Percentiles rank a stretch among this genome's conserved stretches.
These are phyloP conservation scores for Lasius platythorax DNA, from an alignment of 2,888 invertebrate genomes.

Conservation along the genomic window DNA sequence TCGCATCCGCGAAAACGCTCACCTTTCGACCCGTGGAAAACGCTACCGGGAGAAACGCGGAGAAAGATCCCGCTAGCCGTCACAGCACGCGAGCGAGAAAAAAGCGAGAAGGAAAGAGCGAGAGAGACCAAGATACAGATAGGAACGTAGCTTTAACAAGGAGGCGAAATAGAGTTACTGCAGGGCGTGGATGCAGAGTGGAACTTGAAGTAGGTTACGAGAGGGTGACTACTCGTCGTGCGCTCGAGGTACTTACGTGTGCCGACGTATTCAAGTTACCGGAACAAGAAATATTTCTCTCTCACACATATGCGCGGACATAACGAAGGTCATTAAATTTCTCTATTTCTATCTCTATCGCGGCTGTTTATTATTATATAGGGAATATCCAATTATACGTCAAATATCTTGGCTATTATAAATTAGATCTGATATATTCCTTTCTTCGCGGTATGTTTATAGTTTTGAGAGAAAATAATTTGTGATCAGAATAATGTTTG, in stretches of 20 bases:
- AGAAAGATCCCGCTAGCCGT: conserved; percentile 12
- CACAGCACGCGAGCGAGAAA: neutral
- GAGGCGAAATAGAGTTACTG: conserved; percentile 40
- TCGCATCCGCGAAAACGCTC: conserved; percentile 67
- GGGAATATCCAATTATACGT: neutral
- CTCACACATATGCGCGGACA: neutral
- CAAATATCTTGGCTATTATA: neutral
- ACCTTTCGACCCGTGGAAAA: conserved; percentile 79
- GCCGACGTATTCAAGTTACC: conserved; percentile 39
- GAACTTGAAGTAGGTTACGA: conserved; percentile 42
- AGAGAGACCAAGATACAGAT: conserved; percentile 4
- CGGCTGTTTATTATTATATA: neutral
- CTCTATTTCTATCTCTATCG: neutral
- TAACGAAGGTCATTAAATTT: conserved; percentile 45
- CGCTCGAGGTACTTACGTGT: conserved; percentile 42
- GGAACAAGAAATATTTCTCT: conserved; percentile 51
- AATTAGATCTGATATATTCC: neutral
- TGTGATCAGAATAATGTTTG: neutral
- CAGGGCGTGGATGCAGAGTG: conserved; percentile 41
- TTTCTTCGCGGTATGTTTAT: neutral
- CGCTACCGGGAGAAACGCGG: conserved; percentile 1
- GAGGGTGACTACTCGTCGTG: conserved; percentile 44
- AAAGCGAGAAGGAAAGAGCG: neutral
- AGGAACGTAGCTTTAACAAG: conserved; percentile 35
- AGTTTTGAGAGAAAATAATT: neutral